Evolutionary conservation across 2,888 invertebrate species (phyloP).

Genomic region (Oxystoma pomonae): DNA sequence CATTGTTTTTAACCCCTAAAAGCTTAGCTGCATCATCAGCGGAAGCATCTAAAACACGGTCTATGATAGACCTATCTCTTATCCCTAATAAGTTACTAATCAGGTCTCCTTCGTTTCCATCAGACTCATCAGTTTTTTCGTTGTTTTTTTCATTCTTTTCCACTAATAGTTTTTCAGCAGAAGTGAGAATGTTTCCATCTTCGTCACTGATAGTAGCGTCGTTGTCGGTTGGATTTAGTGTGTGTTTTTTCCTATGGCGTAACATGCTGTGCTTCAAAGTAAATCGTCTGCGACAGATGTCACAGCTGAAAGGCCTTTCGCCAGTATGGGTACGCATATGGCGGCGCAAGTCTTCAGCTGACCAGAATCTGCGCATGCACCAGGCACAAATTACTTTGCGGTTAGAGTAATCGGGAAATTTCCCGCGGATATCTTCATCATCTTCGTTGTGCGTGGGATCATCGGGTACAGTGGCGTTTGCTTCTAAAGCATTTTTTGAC

Average conservation of each 20-base stretch:
- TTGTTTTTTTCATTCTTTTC: constrained; percentile 33
- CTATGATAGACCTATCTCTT: constrained; percentile 78
- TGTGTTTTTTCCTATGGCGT: constrained; percentile 87
- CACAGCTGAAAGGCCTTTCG: constrained; percentile 88
- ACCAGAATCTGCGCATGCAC: constrained; percentile 92
- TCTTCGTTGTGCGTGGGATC: constrained; percentile 50
- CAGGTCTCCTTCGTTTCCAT: constrained; percentile 63
- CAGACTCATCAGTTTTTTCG: constrained; percentile 49
- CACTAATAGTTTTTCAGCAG: background rate
- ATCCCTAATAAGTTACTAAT: constrained; percentile 89
- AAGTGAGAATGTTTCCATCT: constrained; percentile 33
- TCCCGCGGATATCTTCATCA: constrained; percentile 68
- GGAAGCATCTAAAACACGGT: constrained; percentile 76
- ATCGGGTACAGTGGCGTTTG: constrained; percentile 51
- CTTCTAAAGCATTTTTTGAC: constrained; percentile 73
- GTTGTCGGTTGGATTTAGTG: constrained; percentile 48
- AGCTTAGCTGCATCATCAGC: constrained; percentile 84
- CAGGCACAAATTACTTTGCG: constrained; percentile 88
- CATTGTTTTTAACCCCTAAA: constrained; percentile 67
- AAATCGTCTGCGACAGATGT: constrained; percentile 82
- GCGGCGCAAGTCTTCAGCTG: constrained; percentile 85
- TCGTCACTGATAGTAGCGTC: constrained; percentile 49
- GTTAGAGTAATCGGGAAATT: constrained; percentile 83
- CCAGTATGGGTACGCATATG: constrained; percentile 95
- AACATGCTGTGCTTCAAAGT: constrained; percentile 94